These are phyloP conservation scores for Gallinago jamesoni DNA, from an alignment of 2,113 vertebrate genomes.

Conservation along the genomic window DNA sequence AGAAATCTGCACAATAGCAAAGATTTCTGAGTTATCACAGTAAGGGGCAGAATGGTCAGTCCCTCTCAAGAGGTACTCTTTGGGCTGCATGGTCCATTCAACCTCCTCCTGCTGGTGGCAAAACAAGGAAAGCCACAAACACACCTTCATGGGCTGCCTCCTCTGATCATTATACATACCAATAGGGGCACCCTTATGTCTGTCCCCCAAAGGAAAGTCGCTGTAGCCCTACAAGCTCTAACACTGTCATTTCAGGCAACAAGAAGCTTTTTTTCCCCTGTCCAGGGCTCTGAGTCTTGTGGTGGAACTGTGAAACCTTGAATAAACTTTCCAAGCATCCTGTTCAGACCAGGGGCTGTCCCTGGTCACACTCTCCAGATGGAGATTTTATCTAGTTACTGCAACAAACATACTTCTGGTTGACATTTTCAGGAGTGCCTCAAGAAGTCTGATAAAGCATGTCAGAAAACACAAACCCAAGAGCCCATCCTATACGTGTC, in stretches of 20 bases:
- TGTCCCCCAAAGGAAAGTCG: neutral
- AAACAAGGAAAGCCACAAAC: neutral
- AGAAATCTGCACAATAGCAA: neutral
- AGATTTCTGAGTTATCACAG: neutral
- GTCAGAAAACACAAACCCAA: neutral
- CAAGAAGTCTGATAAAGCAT: neutral
- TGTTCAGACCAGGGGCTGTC: fast-evolving
- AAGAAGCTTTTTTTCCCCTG: neutral
- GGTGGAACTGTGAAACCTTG: neutral
- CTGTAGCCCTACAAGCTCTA: neutral
- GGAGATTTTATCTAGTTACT: neutral
- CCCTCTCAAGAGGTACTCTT: neutral
- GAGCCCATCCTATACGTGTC: neutral
- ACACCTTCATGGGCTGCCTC: neutral
- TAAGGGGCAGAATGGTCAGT: neutral
- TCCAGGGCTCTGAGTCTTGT: neutral
- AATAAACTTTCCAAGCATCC: neutral
- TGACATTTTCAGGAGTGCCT: neutral
- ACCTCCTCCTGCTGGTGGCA: neutral
- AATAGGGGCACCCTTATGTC: neutral
- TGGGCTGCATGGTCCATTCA: neutral
- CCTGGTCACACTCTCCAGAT: neutral
- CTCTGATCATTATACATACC: neutral
- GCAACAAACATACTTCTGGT: neutral
- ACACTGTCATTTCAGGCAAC: neutral